Percentiles rank a stretch among this genome's conserved stretches.
These are phyloP conservation scores for Thinocorus orbignyianus DNA, from an alignment of 2,113 vertebrate genomes.

Conservation along the genomic window DNA sequence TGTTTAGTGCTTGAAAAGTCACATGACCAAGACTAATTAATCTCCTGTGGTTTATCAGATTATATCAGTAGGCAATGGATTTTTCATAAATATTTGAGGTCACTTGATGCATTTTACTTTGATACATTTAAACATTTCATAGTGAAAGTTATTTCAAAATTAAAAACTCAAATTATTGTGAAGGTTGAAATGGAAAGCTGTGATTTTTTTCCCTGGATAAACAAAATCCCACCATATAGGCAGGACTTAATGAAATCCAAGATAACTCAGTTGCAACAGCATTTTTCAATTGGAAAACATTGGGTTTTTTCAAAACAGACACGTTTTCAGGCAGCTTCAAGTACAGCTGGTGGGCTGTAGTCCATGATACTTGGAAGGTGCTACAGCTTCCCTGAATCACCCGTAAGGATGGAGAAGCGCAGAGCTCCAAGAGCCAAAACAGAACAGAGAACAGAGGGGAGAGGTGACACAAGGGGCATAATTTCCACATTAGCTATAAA, in stretches of 20 bases:
- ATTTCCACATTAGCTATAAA: background rate
- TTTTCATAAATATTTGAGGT: conserved; percentile 36
- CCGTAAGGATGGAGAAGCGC: background rate
- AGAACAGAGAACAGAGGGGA: background rate
- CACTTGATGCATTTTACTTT: background rate
- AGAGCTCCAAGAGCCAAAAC: background rate
- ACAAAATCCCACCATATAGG: background rate
- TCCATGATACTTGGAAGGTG: background rate
- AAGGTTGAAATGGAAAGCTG: background rate
- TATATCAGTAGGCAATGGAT: background rate
- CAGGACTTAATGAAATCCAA: background rate
- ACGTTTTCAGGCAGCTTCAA: background rate
- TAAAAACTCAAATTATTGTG: background rate
- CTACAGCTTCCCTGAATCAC: background rate
- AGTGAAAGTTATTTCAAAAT: background rate
- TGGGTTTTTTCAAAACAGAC: background rate
- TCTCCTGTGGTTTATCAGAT: conserved; percentile 36
- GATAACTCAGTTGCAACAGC: background rate
- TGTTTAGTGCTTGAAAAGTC: conserved; percentile 34
- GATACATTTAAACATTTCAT: background rate
- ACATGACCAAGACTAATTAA: conserved; percentile 39
- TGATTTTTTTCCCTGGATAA: background rate
- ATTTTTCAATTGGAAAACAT: background rate
- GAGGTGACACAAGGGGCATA: background rate
- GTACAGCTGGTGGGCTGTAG: background rate